Percentiles rank a stretch among this genome's conserved stretches.
phyloP scores from a whole-genome alignment of 2,113 vertebrate genomes.

The Corvus moneduloides region DNA sequence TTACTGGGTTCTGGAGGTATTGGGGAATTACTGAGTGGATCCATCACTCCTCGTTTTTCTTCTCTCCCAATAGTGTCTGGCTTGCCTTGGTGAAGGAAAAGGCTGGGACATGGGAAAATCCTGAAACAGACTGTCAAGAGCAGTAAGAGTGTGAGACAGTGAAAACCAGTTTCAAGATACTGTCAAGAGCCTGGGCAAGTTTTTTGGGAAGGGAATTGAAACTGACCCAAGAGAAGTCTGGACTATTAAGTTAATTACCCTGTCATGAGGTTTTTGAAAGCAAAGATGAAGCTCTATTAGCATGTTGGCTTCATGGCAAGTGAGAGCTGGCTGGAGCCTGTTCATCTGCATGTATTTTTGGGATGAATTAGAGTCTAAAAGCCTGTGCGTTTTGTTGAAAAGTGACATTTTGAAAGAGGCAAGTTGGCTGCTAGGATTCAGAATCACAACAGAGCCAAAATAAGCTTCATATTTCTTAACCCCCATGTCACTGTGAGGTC shows the following conservation, averaged over 20 bases:
- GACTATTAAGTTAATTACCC: conserved; percentile 45
- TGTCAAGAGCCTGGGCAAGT: neutral
- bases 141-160: neutral
- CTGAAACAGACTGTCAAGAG: neutral
- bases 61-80: neutral
- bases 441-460: conserved; percentile 32
- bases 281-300: conserved; percentile 12
- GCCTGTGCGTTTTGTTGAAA: conserved; percentile 27
- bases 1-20: neutral
- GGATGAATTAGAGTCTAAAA: conserved; percentile 35
- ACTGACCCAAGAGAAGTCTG: neutral
- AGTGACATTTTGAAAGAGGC: conserved; percentile 26
- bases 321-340: conserved; percentile 36
- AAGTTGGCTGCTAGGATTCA: conserved; percentile 25
- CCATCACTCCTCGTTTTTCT: neutral
- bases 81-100: neutral
- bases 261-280: conserved; percentile 40
- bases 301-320: conserved; percentile 15
- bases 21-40: neutral
- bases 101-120: neutral
- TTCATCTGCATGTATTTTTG: conserved; percentile 40
- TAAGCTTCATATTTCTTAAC: conserved; percentile 47
- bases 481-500: neutral
- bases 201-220: conserved; percentile 10
- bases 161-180: neutral